Evolutionary conservation across 92 coral and sea anemone species (phyloP).

Genomic region (Paragorgia papillata): DNA sequence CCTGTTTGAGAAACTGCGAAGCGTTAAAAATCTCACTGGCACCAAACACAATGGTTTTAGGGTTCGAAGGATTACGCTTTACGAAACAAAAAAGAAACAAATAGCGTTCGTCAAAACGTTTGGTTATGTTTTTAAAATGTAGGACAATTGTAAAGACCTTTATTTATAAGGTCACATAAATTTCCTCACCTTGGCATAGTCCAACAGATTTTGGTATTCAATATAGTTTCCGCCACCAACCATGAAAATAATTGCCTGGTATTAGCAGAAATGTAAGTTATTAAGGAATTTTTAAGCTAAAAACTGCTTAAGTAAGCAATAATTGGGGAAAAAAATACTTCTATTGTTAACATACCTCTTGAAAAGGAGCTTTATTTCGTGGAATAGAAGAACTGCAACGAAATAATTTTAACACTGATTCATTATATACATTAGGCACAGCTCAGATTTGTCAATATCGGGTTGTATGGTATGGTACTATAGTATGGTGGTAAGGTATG

Average conservation of each 20-base stretch:
- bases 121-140: background rate
- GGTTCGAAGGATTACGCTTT: constrained; percentile 80
- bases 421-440: too few relatives aligned
- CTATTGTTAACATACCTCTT: constrained; percentile 62
- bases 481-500: too few relatives aligned
- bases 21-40: constrained; percentile 97
- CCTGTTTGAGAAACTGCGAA: constrained; percentile 91
- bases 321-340: background rate
- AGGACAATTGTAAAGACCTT: background rate
- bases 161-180: background rate
- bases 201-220: constrained; percentile 95
- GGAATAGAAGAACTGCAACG: constrained; percentile 77
- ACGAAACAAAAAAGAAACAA: constrained; percentile 13
- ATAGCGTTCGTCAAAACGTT: background rate
- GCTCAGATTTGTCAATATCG: too few relatives aligned
- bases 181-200: constrained; percentile 75
- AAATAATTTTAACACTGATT: background rate
- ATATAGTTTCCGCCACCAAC: constrained; percentile 98
- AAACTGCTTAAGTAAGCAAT: too few relatives aligned
- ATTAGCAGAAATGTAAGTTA: background rate
- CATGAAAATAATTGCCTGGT: constrained; percentile 88
- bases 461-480: too few relatives aligned
- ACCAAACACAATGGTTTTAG: constrained; percentile 89
- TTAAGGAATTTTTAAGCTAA: background rate
- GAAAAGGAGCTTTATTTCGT: constrained; percentile 92